Conservation (phyloP, 1,140 invertebrate genomes). For the Agrypnia vestita region DNA sequence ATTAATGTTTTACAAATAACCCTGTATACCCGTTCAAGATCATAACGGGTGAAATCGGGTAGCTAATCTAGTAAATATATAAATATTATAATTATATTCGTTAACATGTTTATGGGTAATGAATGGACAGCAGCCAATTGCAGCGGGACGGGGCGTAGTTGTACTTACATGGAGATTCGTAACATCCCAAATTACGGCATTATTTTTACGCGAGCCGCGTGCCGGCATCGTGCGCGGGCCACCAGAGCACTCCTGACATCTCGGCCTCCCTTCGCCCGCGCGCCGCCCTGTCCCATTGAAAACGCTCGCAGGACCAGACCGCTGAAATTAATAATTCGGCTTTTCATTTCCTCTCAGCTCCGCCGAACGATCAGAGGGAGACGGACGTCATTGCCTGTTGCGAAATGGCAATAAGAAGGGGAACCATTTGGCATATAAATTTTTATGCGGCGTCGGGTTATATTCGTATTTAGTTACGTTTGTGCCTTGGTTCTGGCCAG, state of each 20-base stretch:
- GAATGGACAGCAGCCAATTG: too few species aligned
- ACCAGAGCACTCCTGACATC: background rate
- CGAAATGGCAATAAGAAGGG: conserved; percentile 40
- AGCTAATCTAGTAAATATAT: too few species aligned
- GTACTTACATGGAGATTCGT: too few species aligned
- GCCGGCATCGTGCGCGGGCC: too few species aligned
- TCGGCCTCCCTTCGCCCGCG: background rate
- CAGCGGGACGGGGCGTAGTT: too few species aligned
- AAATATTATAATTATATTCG: too few species aligned
- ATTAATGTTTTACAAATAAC: too few species aligned
- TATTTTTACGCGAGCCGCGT: too few species aligned
- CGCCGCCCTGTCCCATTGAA: conserved; percentile 1
- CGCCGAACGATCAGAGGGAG: conserved; percentile 25
- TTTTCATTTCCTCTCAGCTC: conserved; percentile 3
- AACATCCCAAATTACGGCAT: too few species aligned
- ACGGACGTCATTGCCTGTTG: conserved; percentile 29
- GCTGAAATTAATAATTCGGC: conserved; percentile 35
- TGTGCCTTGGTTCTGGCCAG: conserved; percentile 30
- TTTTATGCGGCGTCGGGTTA: conserved; percentile 43
- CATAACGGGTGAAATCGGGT: too few species aligned
- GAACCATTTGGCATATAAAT: conserved; percentile 39
- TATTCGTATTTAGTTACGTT: conserved; percentile 42
- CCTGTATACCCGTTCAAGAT: too few species aligned
- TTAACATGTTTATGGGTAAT: too few species aligned
- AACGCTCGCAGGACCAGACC: conserved; percentile 2